These are phyloP conservation scores for Acanthaster planci DNA, from an alignment of 35 echinoderm and acorn worm species.

Conservation along the genomic window DNA sequence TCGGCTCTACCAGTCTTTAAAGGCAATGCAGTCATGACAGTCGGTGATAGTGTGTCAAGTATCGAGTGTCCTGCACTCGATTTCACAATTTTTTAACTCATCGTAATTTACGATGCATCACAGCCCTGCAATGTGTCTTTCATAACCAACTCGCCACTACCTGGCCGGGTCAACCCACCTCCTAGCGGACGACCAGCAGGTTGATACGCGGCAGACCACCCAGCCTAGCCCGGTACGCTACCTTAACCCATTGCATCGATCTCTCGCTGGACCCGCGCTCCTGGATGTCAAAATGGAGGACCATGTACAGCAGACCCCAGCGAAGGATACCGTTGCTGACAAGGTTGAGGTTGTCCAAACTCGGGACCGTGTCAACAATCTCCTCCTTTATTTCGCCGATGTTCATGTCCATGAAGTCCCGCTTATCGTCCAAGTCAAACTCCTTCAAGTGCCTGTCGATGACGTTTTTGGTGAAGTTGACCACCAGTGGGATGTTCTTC, in stretches of 20 bases:
- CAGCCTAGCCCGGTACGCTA: too few species aligned
- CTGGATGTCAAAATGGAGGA: slow-evolving; percentile 63
- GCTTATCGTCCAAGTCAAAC: neutral
- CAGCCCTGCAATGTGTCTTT: too few species aligned
- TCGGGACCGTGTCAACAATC: slow-evolving; percentile 19
- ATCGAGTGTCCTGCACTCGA: too few species aligned
- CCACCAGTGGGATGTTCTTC: neutral
- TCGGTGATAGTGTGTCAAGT: too few species aligned
- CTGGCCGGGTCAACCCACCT: too few species aligned
- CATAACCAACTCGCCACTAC: too few species aligned
- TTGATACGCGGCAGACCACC: slow-evolving; percentile 60
- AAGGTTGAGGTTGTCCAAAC: slow-evolving; percentile 20
- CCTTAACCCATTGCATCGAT: slow-evolving; percentile 51
- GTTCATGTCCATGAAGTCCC: slow-evolving; percentile 44
- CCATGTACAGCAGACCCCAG: slow-evolving; percentile 74
- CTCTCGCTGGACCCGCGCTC: slow-evolving; percentile 67
- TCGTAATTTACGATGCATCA: too few species aligned
- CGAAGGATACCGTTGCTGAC: slow-evolving; percentile 59
- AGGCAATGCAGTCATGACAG: too few species aligned
- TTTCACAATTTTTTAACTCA: too few species aligned
- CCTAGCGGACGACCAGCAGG: slow-evolving; percentile 48
- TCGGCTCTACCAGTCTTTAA: too few species aligned
- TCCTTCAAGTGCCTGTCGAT: slow-evolving; percentile 16
- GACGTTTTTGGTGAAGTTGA: neutral
- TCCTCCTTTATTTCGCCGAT: slow-evolving; percentile 22